Evolutionary conservation across 92 coral and sea anemone genomes (phyloP).

Genomic region (Zoanthus sociatus): DNA sequence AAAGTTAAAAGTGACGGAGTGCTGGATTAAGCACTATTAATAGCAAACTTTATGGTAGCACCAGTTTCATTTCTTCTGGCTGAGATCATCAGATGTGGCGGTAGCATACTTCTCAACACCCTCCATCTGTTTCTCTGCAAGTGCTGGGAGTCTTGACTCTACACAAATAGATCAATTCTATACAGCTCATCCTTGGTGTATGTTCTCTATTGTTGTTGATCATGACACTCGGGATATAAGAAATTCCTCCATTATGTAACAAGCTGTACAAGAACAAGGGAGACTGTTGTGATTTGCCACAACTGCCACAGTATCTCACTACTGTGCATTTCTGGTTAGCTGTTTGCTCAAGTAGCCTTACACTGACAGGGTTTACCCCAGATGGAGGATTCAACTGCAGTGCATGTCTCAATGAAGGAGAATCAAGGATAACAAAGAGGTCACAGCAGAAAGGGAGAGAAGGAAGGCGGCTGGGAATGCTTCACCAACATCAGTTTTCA

Average conservation of each 20-base stretch:
- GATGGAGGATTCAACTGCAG: no score
- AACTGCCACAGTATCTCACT: constrained; percentile 12
- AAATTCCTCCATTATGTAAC: background rate
- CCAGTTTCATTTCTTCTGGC: constrained; percentile 1
- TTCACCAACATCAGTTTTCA: no score
- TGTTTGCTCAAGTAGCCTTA: constrained; percentile 37
- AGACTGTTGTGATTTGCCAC: background rate
- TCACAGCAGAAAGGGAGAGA: no score
- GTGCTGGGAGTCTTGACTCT: constrained; percentile 23
- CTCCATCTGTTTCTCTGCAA: constrained; percentile 30
- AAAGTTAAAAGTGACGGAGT: no score
- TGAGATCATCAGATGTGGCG: constrained; percentile 26
- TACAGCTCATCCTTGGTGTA: no score
- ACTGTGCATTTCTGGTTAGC: constrained; percentile 23
- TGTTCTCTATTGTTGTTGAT: no score
- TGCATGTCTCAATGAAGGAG: no score
- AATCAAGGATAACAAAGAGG: no score
- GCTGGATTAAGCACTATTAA: no score
- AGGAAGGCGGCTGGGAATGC: no score
- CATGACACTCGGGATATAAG: constrained; percentile 24
- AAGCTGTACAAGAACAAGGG: constrained; percentile 44
- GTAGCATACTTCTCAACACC: constrained; percentile 14
- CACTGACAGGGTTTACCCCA: constrained; percentile 34
- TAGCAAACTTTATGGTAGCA: no score
- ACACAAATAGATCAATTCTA: no score